These are phyloP conservation scores for Zosterops pallidus DNA, from an alignment of 2,113 vertebrate species.

Conservation along the genomic window DNA sequence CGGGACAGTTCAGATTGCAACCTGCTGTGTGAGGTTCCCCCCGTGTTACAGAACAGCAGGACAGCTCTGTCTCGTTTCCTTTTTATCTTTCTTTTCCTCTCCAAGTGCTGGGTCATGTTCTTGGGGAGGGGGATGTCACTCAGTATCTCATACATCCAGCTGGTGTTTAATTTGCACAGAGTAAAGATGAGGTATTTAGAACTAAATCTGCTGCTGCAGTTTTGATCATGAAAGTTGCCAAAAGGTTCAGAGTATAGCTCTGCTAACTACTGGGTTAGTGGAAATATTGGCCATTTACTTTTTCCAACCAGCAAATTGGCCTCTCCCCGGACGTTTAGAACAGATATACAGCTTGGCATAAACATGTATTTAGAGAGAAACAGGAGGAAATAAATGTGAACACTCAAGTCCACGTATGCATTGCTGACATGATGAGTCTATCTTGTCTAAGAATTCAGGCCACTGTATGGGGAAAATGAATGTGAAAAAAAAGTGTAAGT, in stretches of 20 bases:
- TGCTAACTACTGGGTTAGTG: background rate
- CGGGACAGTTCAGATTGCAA: conserved; percentile 53
- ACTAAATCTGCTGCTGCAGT: background rate
- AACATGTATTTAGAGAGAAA: background rate
- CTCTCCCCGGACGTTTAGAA: background rate
- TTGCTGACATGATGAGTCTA: background rate
- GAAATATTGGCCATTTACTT: background rate
- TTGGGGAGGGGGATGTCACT: background rate
- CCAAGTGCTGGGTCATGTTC: conserved; percentile 16
- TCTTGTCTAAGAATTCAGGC: background rate
- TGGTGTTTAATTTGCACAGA: conserved; percentile 44
- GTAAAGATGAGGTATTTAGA: conserved; percentile 11
- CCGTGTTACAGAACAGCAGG: background rate
- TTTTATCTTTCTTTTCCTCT: conserved; percentile 48
- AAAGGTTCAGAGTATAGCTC: background rate
- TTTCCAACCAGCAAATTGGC: background rate
- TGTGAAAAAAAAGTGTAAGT: background rate
- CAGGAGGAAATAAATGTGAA: background rate
- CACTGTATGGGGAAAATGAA: background rate
- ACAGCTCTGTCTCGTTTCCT: conserved; percentile 34
- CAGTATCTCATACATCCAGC: conserved; percentile 56
- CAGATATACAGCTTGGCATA: background rate
- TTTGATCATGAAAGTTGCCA: background rate
- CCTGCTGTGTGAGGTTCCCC: conserved; percentile 50
- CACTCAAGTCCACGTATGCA: background rate